Conservation (phyloP, 2,888 invertebrate genomes). For the Argyresthia albistria region DNA sequence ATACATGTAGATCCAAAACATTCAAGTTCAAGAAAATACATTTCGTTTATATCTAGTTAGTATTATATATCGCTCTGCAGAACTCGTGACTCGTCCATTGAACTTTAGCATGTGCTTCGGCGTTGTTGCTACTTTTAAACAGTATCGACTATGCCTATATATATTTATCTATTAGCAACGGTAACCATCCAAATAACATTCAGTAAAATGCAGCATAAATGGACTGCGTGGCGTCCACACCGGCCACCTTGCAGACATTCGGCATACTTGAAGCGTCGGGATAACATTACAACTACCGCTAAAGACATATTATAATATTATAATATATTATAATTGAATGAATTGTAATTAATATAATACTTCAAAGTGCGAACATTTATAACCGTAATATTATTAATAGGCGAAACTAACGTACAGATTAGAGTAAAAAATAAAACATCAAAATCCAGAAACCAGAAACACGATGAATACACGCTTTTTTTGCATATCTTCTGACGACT, state of each 20-base stretch:
- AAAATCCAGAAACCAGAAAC: slow-evolving; percentile 37
- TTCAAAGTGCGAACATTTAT: slow-evolving; percentile 11
- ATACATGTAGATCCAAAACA: not conserved
- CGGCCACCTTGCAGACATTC: not conserved
- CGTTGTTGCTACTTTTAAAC: slow-evolving; percentile 16
- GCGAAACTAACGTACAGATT: slow-evolving; percentile 58
- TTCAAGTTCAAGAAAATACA: not conserved
- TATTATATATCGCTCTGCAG: too few species aligned
- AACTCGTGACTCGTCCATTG: not conserved
- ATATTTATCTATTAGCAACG: not conserved
- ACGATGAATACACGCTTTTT: slow-evolving; percentile 25
- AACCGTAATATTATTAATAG: slow-evolving; percentile 11
- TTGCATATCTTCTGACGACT: slow-evolving; percentile 43
- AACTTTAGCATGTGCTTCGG: slow-evolving; percentile 23
- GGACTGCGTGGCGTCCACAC: not conserved
- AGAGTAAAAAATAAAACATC: slow-evolving; percentile 15
- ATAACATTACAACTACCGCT: slow-evolving; percentile 31
- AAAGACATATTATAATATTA: slow-evolving; percentile 35
- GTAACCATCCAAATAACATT: not conserved
- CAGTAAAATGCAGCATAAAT: not conserved
- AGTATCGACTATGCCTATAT: slow-evolving; percentile 18
- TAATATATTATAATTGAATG: slow-evolving; percentile 45
- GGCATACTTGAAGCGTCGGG: not conserved
- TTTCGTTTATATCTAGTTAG: too few species aligned
- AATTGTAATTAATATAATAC: slow-evolving; percentile 62